Conservation (phyloP, 2,888 invertebrate species). For the Serrognathus titanus region DNA sequence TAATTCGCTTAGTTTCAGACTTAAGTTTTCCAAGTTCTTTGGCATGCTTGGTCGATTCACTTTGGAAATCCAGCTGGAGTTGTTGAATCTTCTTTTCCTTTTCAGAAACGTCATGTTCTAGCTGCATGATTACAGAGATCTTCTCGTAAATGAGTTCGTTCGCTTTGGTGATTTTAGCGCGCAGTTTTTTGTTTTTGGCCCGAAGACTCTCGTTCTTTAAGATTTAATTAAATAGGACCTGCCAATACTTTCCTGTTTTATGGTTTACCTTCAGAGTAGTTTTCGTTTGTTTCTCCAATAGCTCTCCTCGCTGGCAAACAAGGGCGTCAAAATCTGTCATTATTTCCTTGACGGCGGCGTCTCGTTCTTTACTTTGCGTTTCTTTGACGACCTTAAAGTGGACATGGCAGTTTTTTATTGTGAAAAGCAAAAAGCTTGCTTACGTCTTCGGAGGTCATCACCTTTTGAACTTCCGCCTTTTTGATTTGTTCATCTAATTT, state of each 20-base stretch:
- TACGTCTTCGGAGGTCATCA: conserved; percentile 31
- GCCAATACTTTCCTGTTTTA: not conserved
- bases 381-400: conserved; percentile 39
- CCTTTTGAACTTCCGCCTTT: conserved; percentile 26
- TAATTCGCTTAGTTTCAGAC: too few species aligned
- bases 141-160: not conserved
- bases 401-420: not conserved
- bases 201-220: not conserved
- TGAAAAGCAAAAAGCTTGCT: not conserved
- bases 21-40: too few species aligned
- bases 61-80: too few species aligned
- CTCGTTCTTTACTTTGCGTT: conserved; percentile 37
- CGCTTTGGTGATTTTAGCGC: not conserved
- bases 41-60: too few species aligned
- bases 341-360: conserved; percentile 35
- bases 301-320: conserved; percentile 32
- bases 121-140: too few species aligned
- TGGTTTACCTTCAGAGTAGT: conserved; percentile 26
- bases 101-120: too few species aligned
- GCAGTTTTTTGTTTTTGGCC: not conserved
- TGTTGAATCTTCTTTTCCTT: too few species aligned
- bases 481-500: conserved; percentile 33
- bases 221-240: not conserved
- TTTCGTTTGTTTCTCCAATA: conserved; percentile 30
- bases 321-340: conserved; percentile 33